Evolutionary conservation across 2,113 vertebrate species (phyloP).

Genomic region (Chaetorhynchus papuensis): DNA sequence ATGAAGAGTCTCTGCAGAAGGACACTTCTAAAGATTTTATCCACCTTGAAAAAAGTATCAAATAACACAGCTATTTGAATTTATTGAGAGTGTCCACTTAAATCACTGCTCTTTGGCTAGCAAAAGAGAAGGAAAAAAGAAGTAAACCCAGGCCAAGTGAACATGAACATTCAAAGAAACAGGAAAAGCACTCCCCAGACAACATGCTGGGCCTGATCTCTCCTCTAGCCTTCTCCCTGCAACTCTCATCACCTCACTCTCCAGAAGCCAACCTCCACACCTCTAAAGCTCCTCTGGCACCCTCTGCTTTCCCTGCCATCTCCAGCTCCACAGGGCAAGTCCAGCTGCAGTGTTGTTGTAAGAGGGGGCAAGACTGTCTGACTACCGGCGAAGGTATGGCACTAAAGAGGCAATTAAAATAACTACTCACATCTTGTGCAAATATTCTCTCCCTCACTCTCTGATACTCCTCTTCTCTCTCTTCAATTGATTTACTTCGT

Average conservation of each 20-base stretch:
- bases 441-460: slow-evolving; percentile 94
- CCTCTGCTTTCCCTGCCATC: not conserved
- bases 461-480: slow-evolving; percentile 97
- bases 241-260: slow-evolving; percentile 6
- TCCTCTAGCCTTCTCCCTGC: not conserved
- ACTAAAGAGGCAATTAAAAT: slow-evolving; percentile 82
- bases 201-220: not conserved
- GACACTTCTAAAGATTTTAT: not conserved
- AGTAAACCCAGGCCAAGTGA: not conserved
- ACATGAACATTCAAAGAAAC: not conserved
- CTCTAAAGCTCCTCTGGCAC: not conserved
- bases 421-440: slow-evolving; percentile 92
- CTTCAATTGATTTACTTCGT: slow-evolving; percentile 96
- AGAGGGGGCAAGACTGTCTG: slow-evolving; percentile 33
- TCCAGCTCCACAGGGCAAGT: slow-evolving; percentile 12
- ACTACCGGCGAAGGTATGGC: slow-evolving; percentile 48
- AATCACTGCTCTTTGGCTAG: not conserved
- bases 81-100: slow-evolving; percentile 4
- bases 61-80: not conserved
- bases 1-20: not conserved
- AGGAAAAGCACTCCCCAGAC: not conserved
- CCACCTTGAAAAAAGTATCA: not conserved
- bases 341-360: not conserved
- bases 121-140: not conserved
- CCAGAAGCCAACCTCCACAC: not conserved